These are phyloP conservation scores for Tenrec ecaudatus DNA, from an alignment of 2,113 vertebrate species.

Conservation along the genomic window DNA sequence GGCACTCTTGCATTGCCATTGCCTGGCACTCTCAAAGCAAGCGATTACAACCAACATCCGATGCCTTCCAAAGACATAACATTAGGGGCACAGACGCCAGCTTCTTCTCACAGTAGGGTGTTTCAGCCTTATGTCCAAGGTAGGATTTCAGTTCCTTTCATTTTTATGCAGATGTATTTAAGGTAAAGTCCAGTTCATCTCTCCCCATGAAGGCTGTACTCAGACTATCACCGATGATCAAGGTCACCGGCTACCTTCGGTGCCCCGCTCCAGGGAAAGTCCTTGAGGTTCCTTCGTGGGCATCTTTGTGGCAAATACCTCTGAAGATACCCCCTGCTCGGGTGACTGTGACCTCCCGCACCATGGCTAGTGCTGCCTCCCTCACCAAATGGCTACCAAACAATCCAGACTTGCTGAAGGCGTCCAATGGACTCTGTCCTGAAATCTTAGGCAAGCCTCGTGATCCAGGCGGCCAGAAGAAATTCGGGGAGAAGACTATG, in stretches of 20 bases:
- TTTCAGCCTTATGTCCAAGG: too few relatives aligned
- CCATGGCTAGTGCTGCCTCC: slow-evolving; percentile 49
- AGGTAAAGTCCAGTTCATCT: not conserved
- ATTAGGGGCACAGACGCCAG: too few relatives aligned
- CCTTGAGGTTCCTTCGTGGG: slow-evolving; percentile 86
- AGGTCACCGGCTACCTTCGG: slow-evolving; percentile 84
- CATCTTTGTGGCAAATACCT: slow-evolving; percentile 88
- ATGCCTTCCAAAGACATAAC: too few relatives aligned
- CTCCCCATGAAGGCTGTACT: slow-evolving; percentile 80
- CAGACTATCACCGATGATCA: slow-evolving; percentile 81
- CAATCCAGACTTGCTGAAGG: slow-evolving; percentile 68
- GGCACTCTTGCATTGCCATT: too few relatives aligned
- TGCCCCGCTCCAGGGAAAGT: slow-evolving; percentile 83
- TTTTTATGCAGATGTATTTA: too few relatives aligned
- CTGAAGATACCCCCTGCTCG: slow-evolving; percentile 82
- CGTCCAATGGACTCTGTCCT: slow-evolving; percentile 83
- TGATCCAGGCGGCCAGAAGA: slow-evolving; percentile 8
- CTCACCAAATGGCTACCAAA: slow-evolving; percentile 75
- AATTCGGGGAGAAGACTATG: not conserved
- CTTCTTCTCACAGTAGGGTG: too few relatives aligned
- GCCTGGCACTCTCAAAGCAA: too few relatives aligned
- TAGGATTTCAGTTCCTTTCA: too few relatives aligned
- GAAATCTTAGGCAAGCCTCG: slow-evolving; percentile 79
- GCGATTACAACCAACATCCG: too few relatives aligned
- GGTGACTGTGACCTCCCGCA: slow-evolving; percentile 79